Base-by-base conservation (phyloP, 1,140 invertebrate species). In the Drosophila parabipectinata region DNA sequence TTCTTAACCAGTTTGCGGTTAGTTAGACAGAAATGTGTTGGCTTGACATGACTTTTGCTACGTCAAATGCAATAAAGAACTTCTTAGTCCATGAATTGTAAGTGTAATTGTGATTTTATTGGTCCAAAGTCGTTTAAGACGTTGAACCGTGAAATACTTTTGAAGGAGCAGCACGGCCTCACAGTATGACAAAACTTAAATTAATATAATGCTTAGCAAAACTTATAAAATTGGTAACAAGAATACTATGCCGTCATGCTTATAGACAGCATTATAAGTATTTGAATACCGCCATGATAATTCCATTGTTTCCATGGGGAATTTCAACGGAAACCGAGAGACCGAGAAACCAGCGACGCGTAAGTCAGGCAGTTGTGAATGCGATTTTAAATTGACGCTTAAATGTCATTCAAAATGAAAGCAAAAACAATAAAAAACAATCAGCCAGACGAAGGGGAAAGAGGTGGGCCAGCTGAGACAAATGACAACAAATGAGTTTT, bases 401-500 rank as follows among this genome's bases (percentile, higher is more conserved):
- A 85, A 85, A 78, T 81, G 82, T 45, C 78, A 87, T 77, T 81
- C 61, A 77, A 81, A 73, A 80, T 57, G 57, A 69, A 80, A 69
- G 48, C 68, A 63, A 77, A 69, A 78, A 66, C 72, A 77, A 64
- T 68, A 58, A 51, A 64, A 63, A 69, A 63, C 52, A 67, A 68
- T 64, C 53, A 48, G 32, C 34, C 34, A n/a, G 34, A 10, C 34
- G 10, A 0, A 3, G 32, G 30, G 32, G 8, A 32, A 32, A 3
- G 32, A 32, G 32, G 32, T 32, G 34, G 34, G 34, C 9, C 10
- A 37, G 34, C 32, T 10, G 34, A 32, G 66, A 84, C 82, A 87
- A 87, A 87, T 75, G 82, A 81, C 81, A 87, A 69, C 82, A 88
- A 87, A 88, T 79, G 82, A 88, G 82, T 60, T 69, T 82, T 41